Conservation (phyloP, 2,797 vertebrate species). For the Aphelocoma californica region DNA sequence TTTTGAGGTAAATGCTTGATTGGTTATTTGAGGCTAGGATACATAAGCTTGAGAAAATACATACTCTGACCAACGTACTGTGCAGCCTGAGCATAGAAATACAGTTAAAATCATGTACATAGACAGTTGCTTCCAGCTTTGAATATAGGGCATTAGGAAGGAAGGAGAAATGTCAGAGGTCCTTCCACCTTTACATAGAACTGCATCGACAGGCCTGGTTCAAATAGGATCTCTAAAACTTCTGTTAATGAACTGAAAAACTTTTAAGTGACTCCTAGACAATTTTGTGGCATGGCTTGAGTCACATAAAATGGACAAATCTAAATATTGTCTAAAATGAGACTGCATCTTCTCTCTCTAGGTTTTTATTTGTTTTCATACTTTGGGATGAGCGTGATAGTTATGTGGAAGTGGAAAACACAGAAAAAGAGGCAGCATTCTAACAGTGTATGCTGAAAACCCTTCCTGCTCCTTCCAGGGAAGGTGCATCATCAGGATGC, state of each 20-base stretch:
- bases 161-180: neutral
- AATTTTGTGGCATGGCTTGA: neutral
- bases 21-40: neutral
- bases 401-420: neutral
- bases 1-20: neutral
- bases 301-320: neutral
- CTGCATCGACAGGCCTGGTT: neutral
- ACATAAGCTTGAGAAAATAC: neutral
- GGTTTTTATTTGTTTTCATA: neutral
- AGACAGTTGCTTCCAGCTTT: neutral
- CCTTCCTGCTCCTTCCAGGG: neutral
- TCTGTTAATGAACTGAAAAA: neutral
- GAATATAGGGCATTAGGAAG: neutral
- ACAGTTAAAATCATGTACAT: neutral
- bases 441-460: neutral
- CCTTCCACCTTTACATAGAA: neutral
- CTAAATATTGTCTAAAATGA: neutral
- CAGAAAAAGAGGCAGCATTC: neutral
- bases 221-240: neutral
- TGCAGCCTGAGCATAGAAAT: neutral
- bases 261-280: neutral
- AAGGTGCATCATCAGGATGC: neutral
- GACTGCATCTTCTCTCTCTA: neutral
- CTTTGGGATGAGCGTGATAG: neutral
- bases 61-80: neutral